phyloP scores from a whole-genome alignment of 2,797 vertebrate genomes.

The Cynodonichthys magdalenae region DNA sequence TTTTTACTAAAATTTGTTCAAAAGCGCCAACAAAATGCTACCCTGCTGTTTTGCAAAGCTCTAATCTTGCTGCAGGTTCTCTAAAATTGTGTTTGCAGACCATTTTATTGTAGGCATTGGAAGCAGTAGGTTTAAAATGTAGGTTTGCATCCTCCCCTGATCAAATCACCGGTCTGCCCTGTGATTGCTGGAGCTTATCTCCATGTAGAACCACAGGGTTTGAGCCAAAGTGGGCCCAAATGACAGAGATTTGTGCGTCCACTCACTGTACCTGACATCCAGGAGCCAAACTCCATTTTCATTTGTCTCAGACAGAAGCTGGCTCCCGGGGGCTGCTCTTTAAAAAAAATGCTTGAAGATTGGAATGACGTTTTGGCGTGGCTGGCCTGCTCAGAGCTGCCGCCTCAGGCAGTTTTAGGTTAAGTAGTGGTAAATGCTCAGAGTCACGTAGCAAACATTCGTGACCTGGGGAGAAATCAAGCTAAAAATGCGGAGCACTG shows the following conservation, averaged over 20 bases:
- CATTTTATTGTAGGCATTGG: not conserved
- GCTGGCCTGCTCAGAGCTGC: slow-evolving; percentile 27
- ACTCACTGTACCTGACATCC: slow-evolving; percentile 26
- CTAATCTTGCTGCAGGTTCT: not conserved
- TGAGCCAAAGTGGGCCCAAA: slow-evolving; percentile 22
- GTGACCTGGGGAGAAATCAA: slow-evolving; percentile 29
- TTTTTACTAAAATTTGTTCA: not conserved
- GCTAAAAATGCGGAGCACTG: slow-evolving; percentile 6
- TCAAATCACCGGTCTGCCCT: slow-evolving; percentile 32
- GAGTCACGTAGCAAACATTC: slow-evolving; percentile 32
- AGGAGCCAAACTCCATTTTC: slow-evolving; percentile 30
- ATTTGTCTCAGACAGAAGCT: slow-evolving; percentile 30
- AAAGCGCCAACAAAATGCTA: not conserved
- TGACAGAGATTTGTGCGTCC: slow-evolving; percentile 44
- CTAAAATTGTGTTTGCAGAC: not conserved
- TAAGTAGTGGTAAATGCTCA: slow-evolving; percentile 56
- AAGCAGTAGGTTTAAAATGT: slow-evolving; percentile 5
- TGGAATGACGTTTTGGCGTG: slow-evolving; percentile 21
- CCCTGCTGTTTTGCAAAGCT: not conserved
- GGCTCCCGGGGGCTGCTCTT: slow-evolving; percentile 3
- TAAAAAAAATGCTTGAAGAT: slow-evolving; percentile 11
- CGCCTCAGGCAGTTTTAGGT: slow-evolving; percentile 63
- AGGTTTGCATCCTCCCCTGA: slow-evolving; percentile 3
- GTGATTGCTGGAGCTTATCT: slow-evolving; percentile 47
- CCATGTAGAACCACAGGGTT: slow-evolving; percentile 42